Evolutionary conservation across 2,888 invertebrate species (phyloP), one percentile per base, ranked within the genome.

Genomic region (Lepidocyrtinus sp.): DNA sequence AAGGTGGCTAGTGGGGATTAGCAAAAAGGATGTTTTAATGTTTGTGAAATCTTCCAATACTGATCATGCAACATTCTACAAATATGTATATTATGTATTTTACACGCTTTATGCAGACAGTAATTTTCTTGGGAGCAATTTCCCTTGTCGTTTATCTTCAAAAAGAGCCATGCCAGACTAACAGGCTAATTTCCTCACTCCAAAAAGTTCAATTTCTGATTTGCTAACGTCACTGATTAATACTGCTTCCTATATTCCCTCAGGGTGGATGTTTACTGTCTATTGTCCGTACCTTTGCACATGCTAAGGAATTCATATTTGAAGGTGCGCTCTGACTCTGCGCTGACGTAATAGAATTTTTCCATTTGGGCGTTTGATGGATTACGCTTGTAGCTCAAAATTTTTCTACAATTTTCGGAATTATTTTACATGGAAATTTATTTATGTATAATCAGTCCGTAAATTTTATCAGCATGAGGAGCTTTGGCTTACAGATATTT

Each of bases 31-130:
- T 36, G 17, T 55, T 55, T n/a, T n/a, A n/a, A n/a, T 55, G 9
- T 55, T 55, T 55, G 55, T 55, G n/a, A 55, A 55, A 55, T n/a
- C n/a, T n/a, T n/a, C n/a, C n/a, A 55, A 55, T 55, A 55, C 55
- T 5, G n/a, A 55, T n/a, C 17, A 55, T 55, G n/a, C 55, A 5
- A 12, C 55, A n/a, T 55, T 55, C 36, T 36, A 17, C 17, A 55
- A 7, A 36, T 36, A 36, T 36, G n/a, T n/a, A n/a, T n/a, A n/a
- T n/a, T n/a, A n/a, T n/a, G n/a, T 36, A 55, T 55, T 55, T 55
- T 55, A 2, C 55, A 55, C 55, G 17, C 55, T 55, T 55, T n/a
- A 55, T 55, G 17, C 55, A 9, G 2, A 12, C 55, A 55, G 3
- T 55, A 55, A 36, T 36, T 36, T 17, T 3, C 7, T 55, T n/a